phyloP scores from a whole-genome alignment of 2,113 vertebrate species.

The Potamarius usumacintae region DNA sequence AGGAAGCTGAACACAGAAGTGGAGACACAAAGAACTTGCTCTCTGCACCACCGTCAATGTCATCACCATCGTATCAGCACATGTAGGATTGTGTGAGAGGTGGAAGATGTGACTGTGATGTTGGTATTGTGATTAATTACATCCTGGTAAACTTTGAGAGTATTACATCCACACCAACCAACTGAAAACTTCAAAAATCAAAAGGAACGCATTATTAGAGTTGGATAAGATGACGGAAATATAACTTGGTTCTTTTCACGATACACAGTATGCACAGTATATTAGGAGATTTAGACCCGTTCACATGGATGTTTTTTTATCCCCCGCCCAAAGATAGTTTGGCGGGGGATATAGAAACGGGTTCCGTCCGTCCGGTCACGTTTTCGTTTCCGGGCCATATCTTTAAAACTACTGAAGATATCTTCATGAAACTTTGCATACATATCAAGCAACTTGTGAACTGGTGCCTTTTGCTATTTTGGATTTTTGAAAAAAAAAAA shows the following conservation, averaged over 20 bases:
- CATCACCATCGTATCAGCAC: neutral
- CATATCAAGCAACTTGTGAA: too few species aligned
- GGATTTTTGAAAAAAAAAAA: too few species aligned
- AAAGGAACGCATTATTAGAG: neutral
- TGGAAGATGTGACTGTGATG: neutral
- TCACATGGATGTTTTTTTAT: neutral
- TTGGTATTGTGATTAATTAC: neutral
- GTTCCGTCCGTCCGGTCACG: too few species aligned
- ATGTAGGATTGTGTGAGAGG: neutral
- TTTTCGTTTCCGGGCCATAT: too few species aligned
- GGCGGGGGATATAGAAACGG: too few species aligned
- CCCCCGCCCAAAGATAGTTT: too few species aligned
- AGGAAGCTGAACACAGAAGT: neutral
- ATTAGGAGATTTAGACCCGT: neutral
- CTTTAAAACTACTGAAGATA: too few species aligned
- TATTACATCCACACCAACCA: neutral
- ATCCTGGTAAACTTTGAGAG: neutral
- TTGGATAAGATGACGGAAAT: neutral
- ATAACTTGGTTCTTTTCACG: neutral
- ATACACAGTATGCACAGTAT: neutral
- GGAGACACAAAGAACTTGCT: neutral
- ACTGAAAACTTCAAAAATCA: neutral
- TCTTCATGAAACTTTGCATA: too few species aligned
- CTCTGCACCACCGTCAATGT: slow-evolving; percentile 33
- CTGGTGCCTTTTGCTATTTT: too few species aligned